Percentiles rank a stretch among this genome's conserved stretches.
Evolutionary conservation across 1,140 invertebrate species (phyloP).

Genomic region (Theocolax elegans): DNA sequence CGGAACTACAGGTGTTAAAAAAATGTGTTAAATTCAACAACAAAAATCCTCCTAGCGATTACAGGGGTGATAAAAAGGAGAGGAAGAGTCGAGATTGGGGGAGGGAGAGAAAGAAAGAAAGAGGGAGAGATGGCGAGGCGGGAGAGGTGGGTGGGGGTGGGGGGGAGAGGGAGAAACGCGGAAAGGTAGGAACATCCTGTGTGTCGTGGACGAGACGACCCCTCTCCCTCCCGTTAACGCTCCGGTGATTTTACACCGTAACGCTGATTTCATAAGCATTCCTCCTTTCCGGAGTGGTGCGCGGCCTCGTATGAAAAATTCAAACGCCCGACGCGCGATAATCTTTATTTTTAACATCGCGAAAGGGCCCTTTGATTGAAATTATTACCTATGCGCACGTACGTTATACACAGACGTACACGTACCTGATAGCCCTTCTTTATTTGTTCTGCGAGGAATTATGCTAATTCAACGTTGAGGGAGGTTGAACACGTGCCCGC

Average conservation of each 20-base stretch:
- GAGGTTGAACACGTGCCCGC: neutral
- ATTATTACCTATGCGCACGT: constrained; percentile 20
- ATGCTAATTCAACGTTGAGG: neutral
- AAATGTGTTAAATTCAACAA: constrained; percentile 42
- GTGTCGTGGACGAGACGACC: constrained; percentile 48
- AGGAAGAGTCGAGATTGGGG: constrained; percentile 8
- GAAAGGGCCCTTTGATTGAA: neutral
- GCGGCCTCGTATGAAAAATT: constrained; percentile 14
- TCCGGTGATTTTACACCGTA: constrained; percentile 56
- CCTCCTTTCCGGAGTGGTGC: constrained; percentile 47
- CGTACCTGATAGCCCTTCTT: neutral
- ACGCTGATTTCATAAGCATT: constrained; percentile 59
- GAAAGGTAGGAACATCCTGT: constrained; percentile 59
- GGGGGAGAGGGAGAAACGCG: constrained; percentile 44
- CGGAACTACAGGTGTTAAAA: constrained; percentile 37
- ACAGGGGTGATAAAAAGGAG: constrained; percentile 27
- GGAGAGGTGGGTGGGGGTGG: neutral
- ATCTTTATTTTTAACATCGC: constrained; percentile 19
- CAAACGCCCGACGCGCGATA: constrained; percentile 25
- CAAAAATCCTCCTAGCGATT: constrained; percentile 18
- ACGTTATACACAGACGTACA: too few species aligned
- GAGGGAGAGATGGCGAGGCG: neutral
- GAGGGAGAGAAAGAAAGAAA: neutral
- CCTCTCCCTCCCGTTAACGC: constrained; percentile 49
- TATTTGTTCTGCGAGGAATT: constrained; percentile 16